A percentile compares a stretch with the other conserved stretches of the same genome.
Evolutionary conservation across 2,888 invertebrate genomes (phyloP).

Genomic region (Rhorus exstirpatorius): DNA sequence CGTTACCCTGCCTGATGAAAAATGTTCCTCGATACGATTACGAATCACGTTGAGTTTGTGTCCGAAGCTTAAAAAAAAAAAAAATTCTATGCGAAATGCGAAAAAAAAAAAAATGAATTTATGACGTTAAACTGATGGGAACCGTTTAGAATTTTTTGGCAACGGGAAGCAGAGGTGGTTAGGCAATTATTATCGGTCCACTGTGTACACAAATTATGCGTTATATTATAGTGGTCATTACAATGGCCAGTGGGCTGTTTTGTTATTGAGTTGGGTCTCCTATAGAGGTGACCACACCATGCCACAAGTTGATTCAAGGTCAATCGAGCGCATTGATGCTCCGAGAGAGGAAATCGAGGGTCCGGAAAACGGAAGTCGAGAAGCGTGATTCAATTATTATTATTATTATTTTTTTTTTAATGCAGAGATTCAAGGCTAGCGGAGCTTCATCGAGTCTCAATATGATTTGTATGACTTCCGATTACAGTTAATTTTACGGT

Average conservation of each 20-base stretch:
- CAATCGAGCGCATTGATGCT: conserved; percentile 36
- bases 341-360: conserved; percentile 22
- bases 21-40: too few species aligned
- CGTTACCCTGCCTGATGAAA: too few species aligned
- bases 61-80: neutral
- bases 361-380: conserved; percentile 50
- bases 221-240: neutral
- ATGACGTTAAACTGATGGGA: conserved; percentile 11
- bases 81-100: conserved; percentile 65
- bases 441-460: conserved; percentile 15
- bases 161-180: conserved; percentile 77
- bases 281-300: conserved; percentile 58
- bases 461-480: neutral
- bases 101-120: conserved; percentile 34
- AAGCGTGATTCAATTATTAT: conserved; percentile 58
- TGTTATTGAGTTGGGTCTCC: conserved; percentile 55
- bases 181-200: neutral
- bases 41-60: too few species aligned
- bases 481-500: too few species aligned
- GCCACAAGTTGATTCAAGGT: conserved; percentile 52
- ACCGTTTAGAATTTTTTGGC: conserved; percentile 63
- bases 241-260: neutral
- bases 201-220: neutral
- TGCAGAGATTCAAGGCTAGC: conserved; percentile 49
- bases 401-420: too few species aligned